phyloP scores from a whole-genome alignment of 2,888 invertebrate genomes.

The Epirrhoe tristata region DNA sequence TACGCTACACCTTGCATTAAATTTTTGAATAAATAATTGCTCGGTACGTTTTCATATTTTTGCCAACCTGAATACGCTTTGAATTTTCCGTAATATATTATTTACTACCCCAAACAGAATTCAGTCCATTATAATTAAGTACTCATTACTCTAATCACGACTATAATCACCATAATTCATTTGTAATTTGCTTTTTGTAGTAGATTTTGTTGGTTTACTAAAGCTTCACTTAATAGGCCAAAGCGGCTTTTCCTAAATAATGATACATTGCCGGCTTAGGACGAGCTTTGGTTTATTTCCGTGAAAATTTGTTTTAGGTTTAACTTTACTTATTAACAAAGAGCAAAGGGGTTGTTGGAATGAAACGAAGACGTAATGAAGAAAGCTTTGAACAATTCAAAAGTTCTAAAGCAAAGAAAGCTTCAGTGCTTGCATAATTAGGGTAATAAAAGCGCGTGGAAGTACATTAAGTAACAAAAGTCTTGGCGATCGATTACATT shows the following conservation, averaged over 20 bases:
- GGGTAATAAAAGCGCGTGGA: not conserved
- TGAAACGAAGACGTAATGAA: constrained; percentile 6
- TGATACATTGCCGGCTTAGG: constrained; percentile 26
- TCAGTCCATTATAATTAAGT: not conserved
- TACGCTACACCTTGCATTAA: constrained; percentile 32
- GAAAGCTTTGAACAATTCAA: constrained; percentile 9
- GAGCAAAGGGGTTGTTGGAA: constrained; percentile 4
- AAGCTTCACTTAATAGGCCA: constrained; percentile 28
- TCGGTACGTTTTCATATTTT: constrained; percentile 20
- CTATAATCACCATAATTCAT: not conserved
- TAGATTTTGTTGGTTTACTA: constrained; percentile 8
- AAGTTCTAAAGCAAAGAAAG: constrained; percentile 8
- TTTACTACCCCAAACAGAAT: not conserved
- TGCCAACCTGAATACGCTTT: not conserved
- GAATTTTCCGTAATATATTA: not conserved
- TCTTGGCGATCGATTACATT: not conserved
- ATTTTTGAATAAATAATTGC: constrained; percentile 40
- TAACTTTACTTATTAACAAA: constrained; percentile 9
- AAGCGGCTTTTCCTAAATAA: constrained; percentile 20
- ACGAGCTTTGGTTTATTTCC: constrained; percentile 7
- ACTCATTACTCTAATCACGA: not conserved
- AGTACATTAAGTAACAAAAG: not conserved
- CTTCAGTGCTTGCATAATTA: not conserved
- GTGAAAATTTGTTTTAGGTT: constrained; percentile 9
- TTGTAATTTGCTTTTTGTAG: not conserved